These are phyloP conservation scores for Alviniconcha strummeri DNA, from an alignment of 2,888 invertebrate species.

Conservation along the genomic window DNA sequence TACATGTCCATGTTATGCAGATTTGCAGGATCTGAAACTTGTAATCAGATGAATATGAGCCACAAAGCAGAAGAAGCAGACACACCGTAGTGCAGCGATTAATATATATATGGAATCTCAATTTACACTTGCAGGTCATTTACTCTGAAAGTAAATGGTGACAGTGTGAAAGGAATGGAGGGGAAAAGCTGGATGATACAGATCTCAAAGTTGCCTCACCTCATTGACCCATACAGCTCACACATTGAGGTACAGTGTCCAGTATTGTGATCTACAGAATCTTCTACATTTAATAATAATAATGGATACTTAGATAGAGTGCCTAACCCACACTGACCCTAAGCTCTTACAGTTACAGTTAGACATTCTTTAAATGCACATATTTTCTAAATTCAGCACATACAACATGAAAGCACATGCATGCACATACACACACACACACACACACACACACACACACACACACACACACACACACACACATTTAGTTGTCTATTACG, in stretches of 20 bases:
- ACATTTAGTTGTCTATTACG: background rate
- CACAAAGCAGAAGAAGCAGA: no score
- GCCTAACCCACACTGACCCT: background rate
- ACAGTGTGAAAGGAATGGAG: slow-evolving; percentile 24
- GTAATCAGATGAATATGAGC: no score
- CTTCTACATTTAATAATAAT: background rate
- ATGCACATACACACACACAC: background rate
- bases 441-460: background rate
- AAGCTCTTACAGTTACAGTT: background rate
- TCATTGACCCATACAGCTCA: background rate
- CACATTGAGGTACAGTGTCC: background rate
- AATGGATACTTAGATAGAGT: background rate
- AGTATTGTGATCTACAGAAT: background rate
- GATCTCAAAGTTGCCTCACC: background rate
- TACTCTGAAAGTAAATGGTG: slow-evolving; percentile 14
- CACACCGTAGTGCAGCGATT: no score
- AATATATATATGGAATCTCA: no score
- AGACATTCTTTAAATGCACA: background rate
- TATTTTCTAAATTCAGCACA: background rate
- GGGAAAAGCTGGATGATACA: slow-evolving; percentile 14
- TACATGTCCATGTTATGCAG: no score
- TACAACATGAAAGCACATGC: background rate
- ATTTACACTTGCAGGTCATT: slow-evolving; percentile 16
- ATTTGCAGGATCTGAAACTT: no score
- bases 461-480: background rate